Percentiles rank a stretch among this genome's conserved stretches.
phyloP scores from a whole-genome alignment of 1,140 invertebrate species.

The Atta texana region DNA sequence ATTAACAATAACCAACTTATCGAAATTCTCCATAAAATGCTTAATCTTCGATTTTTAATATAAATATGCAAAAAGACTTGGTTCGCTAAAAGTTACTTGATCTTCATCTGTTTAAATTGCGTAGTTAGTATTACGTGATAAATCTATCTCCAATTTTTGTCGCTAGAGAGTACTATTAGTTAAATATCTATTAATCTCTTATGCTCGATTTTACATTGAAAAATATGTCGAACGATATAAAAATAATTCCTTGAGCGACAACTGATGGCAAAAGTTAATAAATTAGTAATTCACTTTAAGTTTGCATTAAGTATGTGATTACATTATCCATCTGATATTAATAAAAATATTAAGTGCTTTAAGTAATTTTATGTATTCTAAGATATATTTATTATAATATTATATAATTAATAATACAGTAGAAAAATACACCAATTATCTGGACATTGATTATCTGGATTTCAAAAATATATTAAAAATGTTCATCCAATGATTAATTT shows the following conservation, averaged over 20 bases:
- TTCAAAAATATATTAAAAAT: background rate
- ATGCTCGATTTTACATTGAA: background rate
- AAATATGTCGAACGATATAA: slow-evolving; percentile 11
- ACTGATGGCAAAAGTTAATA: background rate
- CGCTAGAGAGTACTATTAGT: slow-evolving; percentile 1
- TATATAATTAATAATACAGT: background rate
- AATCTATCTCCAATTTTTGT: slow-evolving; percentile 24
- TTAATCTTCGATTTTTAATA: background rate
- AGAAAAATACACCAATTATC: background rate
- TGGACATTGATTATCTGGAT: background rate
- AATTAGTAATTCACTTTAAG: background rate
- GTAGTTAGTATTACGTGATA: background rate
- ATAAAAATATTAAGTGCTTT: background rate
- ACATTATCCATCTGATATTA: background rate
- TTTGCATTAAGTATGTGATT: background rate
- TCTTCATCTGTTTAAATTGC: background rate
- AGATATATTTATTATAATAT: slow-evolving; percentile 9
- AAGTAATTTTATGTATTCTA: background rate
- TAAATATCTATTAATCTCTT: background rate
- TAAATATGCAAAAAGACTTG: background rate
- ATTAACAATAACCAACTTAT: background rate
- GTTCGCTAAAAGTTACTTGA: background rate
- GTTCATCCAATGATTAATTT: background rate
- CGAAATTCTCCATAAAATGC: background rate
- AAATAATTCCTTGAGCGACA: slow-evolving; percentile 36